A percentile compares a stretch with the other conserved stretches of the same genome.
These are phyloP conservation scores for Sebastes nivosus DNA, from an alignment of 2,797 vertebrate genomes.

Conservation along the genomic window DNA sequence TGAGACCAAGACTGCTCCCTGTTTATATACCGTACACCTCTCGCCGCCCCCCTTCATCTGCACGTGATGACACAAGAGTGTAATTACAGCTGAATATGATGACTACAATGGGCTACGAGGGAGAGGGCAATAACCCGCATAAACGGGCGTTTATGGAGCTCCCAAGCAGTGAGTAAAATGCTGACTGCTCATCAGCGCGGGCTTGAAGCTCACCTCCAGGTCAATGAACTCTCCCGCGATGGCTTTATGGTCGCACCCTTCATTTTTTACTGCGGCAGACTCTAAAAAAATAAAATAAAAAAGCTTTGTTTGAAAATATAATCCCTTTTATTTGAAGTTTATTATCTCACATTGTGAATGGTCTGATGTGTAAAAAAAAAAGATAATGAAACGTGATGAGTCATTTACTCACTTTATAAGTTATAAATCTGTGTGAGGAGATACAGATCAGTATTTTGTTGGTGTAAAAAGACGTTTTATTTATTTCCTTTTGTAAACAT, in stretches of 20 bases:
- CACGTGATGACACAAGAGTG: constrained; percentile 65
- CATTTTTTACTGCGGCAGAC: constrained; percentile 49
- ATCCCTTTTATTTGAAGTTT: constrained; percentile 9
- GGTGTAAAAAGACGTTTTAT: neutral
- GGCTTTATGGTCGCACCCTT: constrained; percentile 50
- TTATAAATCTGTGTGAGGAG: neutral
- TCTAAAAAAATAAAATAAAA: constrained; percentile 52
- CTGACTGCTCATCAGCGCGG: constrained; percentile 64
- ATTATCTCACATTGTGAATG: constrained; percentile 35
- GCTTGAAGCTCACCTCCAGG: constrained; percentile 66
- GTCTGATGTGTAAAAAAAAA: constrained; percentile 16
- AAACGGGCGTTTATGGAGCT: constrained; percentile 64
- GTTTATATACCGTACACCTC: constrained; percentile 69
- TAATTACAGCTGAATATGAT: constrained; percentile 57
- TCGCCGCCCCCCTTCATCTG: constrained; percentile 46
- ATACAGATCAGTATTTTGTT: neutral
- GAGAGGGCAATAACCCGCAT: constrained; percentile 61
- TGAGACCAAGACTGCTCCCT: constrained; percentile 12
- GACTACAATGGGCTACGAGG: constrained; percentile 44
- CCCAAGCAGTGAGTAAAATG: constrained; percentile 58
- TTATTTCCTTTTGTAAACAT: neutral
- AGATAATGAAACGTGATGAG: neutral
- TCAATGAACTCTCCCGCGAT: constrained; percentile 64
- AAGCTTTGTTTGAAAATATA: constrained; percentile 31
- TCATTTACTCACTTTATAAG: neutral